These are phyloP conservation scores for Aplochiton taeniatus DNA, from an alignment of 2,797 vertebrate genomes.

Conservation along the genomic window DNA sequence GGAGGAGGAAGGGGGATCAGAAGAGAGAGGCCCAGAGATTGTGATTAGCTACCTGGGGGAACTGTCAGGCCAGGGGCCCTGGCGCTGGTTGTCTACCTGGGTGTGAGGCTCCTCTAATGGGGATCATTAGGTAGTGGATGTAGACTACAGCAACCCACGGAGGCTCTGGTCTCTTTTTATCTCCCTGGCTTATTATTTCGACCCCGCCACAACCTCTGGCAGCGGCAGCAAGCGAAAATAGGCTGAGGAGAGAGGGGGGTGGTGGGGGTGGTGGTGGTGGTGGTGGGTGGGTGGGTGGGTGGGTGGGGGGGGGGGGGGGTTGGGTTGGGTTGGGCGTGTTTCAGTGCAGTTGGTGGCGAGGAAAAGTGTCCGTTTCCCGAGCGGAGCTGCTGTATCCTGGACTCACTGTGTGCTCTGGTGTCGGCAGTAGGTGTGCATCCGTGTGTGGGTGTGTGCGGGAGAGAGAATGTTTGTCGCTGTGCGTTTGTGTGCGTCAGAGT, in stretches of 20 bases:
- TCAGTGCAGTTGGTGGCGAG: too few relatives aligned
- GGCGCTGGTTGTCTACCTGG: neutral
- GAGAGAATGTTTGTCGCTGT: neutral
- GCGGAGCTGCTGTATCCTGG: neutral
- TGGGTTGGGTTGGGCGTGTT: too few relatives aligned
- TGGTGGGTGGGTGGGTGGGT: too few relatives aligned
- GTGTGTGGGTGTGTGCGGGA: neutral
- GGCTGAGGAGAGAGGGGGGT: neutral
- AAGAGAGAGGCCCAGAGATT: neutral
- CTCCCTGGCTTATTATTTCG: too few relatives aligned
- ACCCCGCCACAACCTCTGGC: neutral
- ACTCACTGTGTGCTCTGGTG: neutral
- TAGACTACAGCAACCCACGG: neutral
- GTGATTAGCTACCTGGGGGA: slow-evolving; percentile 8
- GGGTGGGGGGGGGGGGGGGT: neutral
- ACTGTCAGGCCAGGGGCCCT: neutral
- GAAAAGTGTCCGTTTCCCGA: too few relatives aligned
- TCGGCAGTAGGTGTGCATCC: neutral
- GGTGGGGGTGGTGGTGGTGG: neutral
- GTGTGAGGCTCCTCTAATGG: slow-evolving; percentile 5
- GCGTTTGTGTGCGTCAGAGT: neutral
- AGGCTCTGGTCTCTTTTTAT: slow-evolving; percentile 5
- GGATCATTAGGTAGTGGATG: slow-evolving; percentile 5
- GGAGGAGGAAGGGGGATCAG: neutral
- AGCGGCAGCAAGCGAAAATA: neutral